phyloP scores from a whole-genome alignment of 2,888 invertebrate genomes.

The Caenorhabditis plicata region DNA sequence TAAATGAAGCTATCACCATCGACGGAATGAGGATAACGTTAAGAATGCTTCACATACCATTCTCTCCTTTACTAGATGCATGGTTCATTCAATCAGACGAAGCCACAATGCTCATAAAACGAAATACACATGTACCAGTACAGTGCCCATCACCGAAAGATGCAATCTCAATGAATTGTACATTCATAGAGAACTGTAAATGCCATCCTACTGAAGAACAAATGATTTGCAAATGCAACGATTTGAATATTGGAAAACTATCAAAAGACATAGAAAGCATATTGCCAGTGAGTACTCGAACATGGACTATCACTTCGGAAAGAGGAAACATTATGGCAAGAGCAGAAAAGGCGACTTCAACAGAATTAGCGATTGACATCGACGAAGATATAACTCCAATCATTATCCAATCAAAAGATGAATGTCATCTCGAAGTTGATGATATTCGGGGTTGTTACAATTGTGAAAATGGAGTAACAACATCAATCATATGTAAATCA shows the following conservation, averaged over 20 bases:
- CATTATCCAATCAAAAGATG: background rate
- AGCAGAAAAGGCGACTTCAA: background rate
- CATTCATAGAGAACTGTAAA: background rate
- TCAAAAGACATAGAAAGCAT: background rate
- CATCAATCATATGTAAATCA: background rate
- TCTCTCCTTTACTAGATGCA: background rate
- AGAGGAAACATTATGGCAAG: background rate
- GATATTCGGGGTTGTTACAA: background rate
- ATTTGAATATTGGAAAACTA: no score
- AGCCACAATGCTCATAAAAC: background rate
- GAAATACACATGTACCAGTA: background rate
- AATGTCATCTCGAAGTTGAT: background rate
- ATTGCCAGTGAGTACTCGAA: background rate
- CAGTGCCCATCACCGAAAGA: background rate
- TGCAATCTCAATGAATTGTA: background rate
- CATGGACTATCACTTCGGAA: background rate
- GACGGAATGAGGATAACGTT: background rate
- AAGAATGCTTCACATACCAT: background rate
- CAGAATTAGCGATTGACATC: background rate
- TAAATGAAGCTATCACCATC: background rate
- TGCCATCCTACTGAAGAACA: background rate
- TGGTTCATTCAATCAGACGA: slow-evolving; percentile 1
- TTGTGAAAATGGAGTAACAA: background rate
- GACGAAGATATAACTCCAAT: background rate
- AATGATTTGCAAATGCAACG: background rate